Percentiles rank a stretch among this genome's conserved stretches.
Evolutionary conservation across 2,113 vertebrate species (phyloP).

Genomic region (Rhadina sibilatrix): DNA sequence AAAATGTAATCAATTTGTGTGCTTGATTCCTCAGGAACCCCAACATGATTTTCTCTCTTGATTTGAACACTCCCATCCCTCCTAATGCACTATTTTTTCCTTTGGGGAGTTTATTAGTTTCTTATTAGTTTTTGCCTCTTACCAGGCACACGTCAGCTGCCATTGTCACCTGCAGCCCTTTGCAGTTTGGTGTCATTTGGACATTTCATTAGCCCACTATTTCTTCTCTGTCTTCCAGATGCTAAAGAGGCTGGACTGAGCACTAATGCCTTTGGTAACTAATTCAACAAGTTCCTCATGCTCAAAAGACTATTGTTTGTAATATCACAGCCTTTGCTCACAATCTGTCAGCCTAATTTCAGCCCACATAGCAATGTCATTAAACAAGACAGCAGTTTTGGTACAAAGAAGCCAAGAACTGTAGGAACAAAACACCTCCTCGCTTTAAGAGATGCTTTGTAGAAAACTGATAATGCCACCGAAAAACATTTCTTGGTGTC

Average conservation of each 20-base stretch:
- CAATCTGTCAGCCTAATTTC: constrained; percentile 62
- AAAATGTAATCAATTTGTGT: background rate
- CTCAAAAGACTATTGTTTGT: constrained; percentile 49
- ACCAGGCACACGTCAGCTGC: background rate
- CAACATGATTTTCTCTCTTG: background rate
- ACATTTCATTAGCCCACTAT: background rate
- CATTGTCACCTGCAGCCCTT: constrained; percentile 16
- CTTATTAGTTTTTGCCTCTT: background rate
- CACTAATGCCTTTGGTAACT: constrained; percentile 18
- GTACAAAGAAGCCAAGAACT: constrained; percentile 36
- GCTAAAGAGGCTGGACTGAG: constrained; percentile 10
- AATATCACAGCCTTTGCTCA: constrained; percentile 51
- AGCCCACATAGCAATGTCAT: constrained; percentile 45
- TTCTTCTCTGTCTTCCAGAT: constrained; percentile 43
- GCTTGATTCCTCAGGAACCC: background rate
- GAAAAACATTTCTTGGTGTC: background rate
- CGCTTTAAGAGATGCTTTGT: background rate
- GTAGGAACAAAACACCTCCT: constrained; percentile 29
- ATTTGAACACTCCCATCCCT: background rate
- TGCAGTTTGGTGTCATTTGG: background rate
- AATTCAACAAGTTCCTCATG: constrained; percentile 49
- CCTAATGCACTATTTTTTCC: background rate
- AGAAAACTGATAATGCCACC: background rate
- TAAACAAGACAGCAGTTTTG: constrained; percentile 25
- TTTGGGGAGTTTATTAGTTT: background rate